Base-by-base conservation (phyloP, 2,888 invertebrate genomes). In the Cheilosia variabilis region DNA sequence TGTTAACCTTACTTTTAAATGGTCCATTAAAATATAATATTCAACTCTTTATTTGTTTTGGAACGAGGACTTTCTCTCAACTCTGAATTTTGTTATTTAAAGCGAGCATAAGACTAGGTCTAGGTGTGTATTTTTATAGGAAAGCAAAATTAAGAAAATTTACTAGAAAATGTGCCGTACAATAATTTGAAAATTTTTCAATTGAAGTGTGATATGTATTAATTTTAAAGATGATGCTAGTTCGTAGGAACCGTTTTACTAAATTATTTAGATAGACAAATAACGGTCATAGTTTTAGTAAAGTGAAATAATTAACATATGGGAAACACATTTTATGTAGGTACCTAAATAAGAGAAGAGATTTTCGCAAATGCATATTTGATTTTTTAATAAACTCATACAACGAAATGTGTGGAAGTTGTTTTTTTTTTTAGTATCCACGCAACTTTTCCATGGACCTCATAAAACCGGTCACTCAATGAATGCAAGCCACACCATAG, bases 161-260 rank as follows among this genome's bases (percentile, higher is more conserved):
- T 52, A 52, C 9, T 50, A 27, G 24, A 24, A 52, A 52, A 52
- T 50, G 58, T 60, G 37, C 27, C 31, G 43, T 55, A 24, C 52
- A 62, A 62, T 60, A 71, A 58, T 47, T 47, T 17, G 22, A 31
- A 45, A 47, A 31, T 31, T 63, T 13, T 34, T 37, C 15, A 52
- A 72, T 72, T 72, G 7, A 43, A 72, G 65, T 60, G 71, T 72
- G 62, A 62, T 72, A 72, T 17, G 15, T 50, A 63, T 15, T 50
- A 7, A 31, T 37, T 52, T 62, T 62, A 47, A 52, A 53, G 15
- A 62, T 52, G 34, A 19, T 17, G 31, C 37, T 72, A 52, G 52
- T 19, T 7, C 5, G n/a, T 72, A 60, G 62, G 53, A 41, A 27
- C 19, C 27, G 43, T 55, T 68, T 57, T 31, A n/a, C 4, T 4